Percentiles rank a stretch among this genome's conserved stretches.
Conservation (phyloP, 2,888 invertebrate species). For the Drosophila prolongata region DNA sequence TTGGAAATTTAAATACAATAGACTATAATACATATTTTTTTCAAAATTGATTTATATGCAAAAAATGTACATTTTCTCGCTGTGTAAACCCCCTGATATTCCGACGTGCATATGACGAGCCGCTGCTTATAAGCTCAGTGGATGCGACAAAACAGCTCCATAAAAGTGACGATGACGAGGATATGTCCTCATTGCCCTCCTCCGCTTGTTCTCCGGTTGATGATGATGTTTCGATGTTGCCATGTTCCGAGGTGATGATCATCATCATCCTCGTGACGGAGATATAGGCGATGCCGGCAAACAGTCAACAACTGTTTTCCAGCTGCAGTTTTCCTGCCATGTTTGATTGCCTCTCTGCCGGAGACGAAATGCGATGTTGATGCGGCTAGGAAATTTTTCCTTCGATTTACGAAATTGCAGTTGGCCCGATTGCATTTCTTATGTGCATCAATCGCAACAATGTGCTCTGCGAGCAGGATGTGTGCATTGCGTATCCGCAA, state of each 20-base stretch:
- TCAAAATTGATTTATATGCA: background rate
- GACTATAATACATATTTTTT: too few relatives aligned
- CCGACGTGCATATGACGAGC: conserved; percentile 27
- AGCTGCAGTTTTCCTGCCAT: conserved; percentile 22
- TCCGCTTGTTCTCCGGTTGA: conserved; percentile 10
- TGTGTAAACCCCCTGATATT: conserved; percentile 7
- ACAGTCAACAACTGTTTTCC: conserved; percentile 46
- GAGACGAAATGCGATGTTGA: conserved; percentile 19
- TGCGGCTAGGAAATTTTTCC: conserved; percentile 53
- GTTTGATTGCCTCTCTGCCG: conserved; percentile 34
- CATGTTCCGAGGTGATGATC: conserved; percentile 1
- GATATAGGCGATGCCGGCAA: conserved; percentile 38
- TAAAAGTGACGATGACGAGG: conserved; percentile 43
- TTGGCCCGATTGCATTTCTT: conserved; percentile 66
- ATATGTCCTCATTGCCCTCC: conserved; percentile 1
- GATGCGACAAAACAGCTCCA: conserved; percentile 57
- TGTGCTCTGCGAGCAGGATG: conserved; percentile 33
- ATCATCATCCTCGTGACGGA: conserved; percentile 5
- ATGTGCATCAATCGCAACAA: conserved; percentile 48
- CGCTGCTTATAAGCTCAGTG: conserved; percentile 52
- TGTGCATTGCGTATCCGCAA: conserved; percentile 30
- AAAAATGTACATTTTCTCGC: background rate
- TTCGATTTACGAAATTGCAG: conserved; percentile 66
- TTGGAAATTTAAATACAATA: too few relatives aligned
- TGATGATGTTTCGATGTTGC: conserved; percentile 17